Conservation (phyloP, 1,140 invertebrate genomes). For the Lamellibrachia luymesi region DNA sequence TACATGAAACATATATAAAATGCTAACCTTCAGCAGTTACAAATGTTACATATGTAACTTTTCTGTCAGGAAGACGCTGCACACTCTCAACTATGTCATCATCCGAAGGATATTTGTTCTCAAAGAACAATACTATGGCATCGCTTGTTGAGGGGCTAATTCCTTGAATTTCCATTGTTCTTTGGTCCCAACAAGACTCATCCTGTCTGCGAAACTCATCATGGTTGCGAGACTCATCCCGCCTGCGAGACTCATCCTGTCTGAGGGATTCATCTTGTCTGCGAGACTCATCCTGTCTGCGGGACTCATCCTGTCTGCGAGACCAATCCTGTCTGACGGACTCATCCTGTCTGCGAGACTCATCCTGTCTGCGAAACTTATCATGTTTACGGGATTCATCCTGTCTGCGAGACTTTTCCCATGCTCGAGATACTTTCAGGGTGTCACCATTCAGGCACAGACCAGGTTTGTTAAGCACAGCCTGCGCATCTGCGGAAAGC, state of each 20-base stretch:
- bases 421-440: not conserved
- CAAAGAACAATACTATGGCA: not conserved
- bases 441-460: not conserved
- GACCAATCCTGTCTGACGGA: not conserved
- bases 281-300: not conserved
- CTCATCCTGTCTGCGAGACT: not conserved
- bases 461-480: not conserved
- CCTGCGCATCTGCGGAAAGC: not conserved
- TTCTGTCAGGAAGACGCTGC: not conserved
- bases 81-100: not conserved
- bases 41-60: not conserved
- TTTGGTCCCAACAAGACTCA: not conserved
- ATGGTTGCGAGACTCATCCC: no score
- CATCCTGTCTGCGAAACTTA: not conserved
- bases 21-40: not conserved
- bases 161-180: not conserved
- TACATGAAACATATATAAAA: not conserved
- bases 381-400: not conserved
- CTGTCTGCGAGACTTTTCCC: not conserved
- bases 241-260: not conserved
- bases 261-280: not conserved
- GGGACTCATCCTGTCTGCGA: not conserved
- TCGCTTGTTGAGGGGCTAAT: not conserved
- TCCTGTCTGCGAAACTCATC: not conserved
- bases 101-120: not conserved